Conservation (phyloP, 1,140 invertebrate species). For the Brachionus plicatilis region DNA sequence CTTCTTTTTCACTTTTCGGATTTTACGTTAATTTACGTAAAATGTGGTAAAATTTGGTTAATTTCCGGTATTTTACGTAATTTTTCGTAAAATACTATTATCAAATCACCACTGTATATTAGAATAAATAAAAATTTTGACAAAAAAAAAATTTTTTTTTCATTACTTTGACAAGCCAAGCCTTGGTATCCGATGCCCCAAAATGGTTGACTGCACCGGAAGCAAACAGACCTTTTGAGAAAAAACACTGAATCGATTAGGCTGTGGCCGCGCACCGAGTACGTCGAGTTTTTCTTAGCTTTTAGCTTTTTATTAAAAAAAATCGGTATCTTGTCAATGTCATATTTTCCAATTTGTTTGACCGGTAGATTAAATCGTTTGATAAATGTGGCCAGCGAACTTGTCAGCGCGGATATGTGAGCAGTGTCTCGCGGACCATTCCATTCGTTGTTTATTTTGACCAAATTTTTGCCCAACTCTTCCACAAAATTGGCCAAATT, state of each 20-base stretch:
- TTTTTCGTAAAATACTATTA: too few relatives aligned
- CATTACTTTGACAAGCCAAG: conserved; percentile 6
- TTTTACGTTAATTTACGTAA: too few relatives aligned
- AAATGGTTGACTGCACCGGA: neutral
- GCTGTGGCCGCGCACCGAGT: neutral
- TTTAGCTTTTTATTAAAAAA: conserved; percentile 26
- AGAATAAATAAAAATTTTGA: too few relatives aligned
- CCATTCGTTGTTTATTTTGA: conserved; percentile 1
- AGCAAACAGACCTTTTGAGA: neutral
- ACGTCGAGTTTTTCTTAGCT: neutral
- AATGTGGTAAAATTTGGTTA: too few relatives aligned
- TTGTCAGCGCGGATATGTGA: neutral
- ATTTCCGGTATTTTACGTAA: too few relatives aligned
- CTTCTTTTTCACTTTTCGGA: too few relatives aligned
- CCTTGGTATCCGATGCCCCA: conserved; percentile 40
- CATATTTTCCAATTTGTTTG: conserved; percentile 20
- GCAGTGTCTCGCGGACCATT: conserved; percentile 1
- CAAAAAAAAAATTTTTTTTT: neutral
- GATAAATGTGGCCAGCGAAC: conserved; percentile 6
- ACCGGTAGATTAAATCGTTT: neutral
- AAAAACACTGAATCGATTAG: neutral
- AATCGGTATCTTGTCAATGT: conserved; percentile 35
- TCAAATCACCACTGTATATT: too few relatives aligned
- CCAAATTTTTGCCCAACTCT: neutral
- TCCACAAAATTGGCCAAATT: neutral